Evolutionary conservation across 1,140 invertebrate species (phyloP).

Genomic region (Drosophila insularis): DNA sequence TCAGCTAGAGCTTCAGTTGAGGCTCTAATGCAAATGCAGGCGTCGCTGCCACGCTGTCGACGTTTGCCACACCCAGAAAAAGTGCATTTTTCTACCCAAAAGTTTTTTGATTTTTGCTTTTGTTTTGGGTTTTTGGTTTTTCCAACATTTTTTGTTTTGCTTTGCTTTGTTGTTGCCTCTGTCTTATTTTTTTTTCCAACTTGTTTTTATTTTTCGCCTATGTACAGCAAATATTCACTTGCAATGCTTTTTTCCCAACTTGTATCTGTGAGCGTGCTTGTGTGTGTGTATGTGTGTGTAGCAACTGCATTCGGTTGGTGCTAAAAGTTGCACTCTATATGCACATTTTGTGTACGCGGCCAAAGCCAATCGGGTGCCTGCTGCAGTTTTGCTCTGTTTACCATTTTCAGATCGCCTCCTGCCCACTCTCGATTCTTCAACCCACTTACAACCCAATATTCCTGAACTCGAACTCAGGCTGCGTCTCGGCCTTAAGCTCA

Average conservation of each 20-base stretch:
- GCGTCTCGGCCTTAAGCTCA: conserved; percentile 22
- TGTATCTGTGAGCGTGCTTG: conserved; percentile 36
- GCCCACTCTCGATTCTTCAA: not conserved
- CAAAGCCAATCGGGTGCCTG: conserved; percentile 78
- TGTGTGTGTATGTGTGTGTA: conserved; percentile 42
- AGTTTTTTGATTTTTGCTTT: conserved; percentile 50
- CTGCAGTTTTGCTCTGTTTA: conserved; percentile 64
- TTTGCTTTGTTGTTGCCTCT: conserved; percentile 34
- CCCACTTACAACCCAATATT: conserved; percentile 2
- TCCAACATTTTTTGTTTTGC: conserved; percentile 49
- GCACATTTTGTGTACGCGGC: conserved; percentile 80
- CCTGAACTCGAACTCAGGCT: conserved; percentile 19
- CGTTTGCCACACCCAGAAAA: conserved; percentile 77
- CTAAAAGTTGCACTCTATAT: conserved; percentile 82
- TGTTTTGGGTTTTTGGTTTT: conserved; percentile 39
- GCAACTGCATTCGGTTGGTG: conserved; percentile 81
- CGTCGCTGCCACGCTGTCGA: conserved; percentile 13
- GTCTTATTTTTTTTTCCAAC: conserved; percentile 23
- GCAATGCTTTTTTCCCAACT: conserved; percentile 62
- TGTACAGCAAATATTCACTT: conserved; percentile 77
- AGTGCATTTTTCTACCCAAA: conserved; percentile 74
- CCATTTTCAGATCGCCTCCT: conserved; percentile 39
- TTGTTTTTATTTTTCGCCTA: conserved; percentile 38
- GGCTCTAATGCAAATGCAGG: conserved; percentile 72
- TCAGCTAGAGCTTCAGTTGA: conserved; percentile 20